A percentile compares a stretch with the other conserved stretches of the same genome.
These are phyloP conservation scores for Synergus laeviventris DNA, from an alignment of 2,888 invertebrate genomes.

Conservation along the genomic window DNA sequence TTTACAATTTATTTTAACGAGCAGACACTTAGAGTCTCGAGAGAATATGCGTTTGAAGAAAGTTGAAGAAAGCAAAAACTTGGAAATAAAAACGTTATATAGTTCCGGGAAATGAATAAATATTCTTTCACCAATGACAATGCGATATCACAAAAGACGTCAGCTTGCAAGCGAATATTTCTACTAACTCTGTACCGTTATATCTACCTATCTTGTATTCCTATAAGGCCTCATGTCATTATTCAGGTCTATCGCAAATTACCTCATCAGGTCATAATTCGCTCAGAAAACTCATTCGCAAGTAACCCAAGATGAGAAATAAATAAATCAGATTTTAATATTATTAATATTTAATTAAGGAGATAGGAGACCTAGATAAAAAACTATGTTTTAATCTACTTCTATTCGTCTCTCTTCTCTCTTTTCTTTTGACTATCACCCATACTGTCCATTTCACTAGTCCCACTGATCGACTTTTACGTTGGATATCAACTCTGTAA, in stretches of 20 bases:
- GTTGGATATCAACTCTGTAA: background rate
- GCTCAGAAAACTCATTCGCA: slow-evolving; percentile 47
- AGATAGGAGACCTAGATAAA: too few species aligned
- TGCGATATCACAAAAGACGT: slow-evolving; percentile 58
- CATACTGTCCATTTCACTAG: background rate
- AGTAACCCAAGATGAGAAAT: slow-evolving; percentile 5
- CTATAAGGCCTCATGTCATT: slow-evolving; percentile 56
- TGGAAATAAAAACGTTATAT: background rate
- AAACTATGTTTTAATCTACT: background rate
- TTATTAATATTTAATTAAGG: background rate
- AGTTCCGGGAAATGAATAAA: background rate
- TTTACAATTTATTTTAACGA: background rate
- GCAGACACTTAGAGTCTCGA: background rate
- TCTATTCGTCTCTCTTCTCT: background rate
- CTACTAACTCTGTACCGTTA: slow-evolving; percentile 72
- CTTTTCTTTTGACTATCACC: background rate
- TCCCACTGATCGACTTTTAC: background rate
- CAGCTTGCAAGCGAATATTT: slow-evolving; percentile 74
- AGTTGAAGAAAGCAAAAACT: background rate
- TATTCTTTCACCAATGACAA: slow-evolving; percentile 51
- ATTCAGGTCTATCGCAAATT: slow-evolving; percentile 62
- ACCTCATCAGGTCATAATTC: slow-evolving; percentile 57
- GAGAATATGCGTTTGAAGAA: background rate
- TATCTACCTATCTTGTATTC: slow-evolving; percentile 50
- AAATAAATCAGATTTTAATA: background rate